Evolutionary conservation across 2,888 invertebrate genomes (phyloP).

Genomic region (Apamea crenata): DNA sequence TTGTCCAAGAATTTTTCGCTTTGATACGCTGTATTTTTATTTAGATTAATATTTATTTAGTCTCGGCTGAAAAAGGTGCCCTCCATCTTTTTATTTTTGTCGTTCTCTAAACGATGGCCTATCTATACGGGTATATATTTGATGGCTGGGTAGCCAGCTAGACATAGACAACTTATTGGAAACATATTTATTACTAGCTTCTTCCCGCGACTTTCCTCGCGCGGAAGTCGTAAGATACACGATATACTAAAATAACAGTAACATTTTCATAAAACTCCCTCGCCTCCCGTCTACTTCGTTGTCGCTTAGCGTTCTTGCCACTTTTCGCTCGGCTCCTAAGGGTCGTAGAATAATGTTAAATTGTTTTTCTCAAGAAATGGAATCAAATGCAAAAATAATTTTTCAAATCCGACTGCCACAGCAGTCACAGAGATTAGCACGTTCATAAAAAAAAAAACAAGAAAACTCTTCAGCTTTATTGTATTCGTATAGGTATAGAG

Average conservation of each 20-base stretch:
- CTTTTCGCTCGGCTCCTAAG: background rate
- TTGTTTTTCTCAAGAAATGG: background rate
- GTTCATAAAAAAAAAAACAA: background rate
- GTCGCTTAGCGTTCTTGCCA: background rate
- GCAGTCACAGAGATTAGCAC: background rate
- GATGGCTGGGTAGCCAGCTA: background rate
- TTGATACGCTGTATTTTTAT: constrained; percentile 23
- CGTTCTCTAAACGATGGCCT: constrained; percentile 4
- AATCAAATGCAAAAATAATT: background rate
- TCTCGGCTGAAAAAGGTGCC: background rate
- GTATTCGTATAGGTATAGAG: background rate
- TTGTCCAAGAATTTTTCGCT: constrained; percentile 27
- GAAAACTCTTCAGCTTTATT: background rate
- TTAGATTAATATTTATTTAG: constrained; percentile 28
- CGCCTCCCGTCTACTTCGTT: background rate
- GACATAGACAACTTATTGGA: background rate
- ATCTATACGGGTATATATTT: background rate
- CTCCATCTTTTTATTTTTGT: constrained; percentile 35
- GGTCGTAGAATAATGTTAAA: background rate
- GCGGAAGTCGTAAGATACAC: background rate
- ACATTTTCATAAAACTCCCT: background rate
- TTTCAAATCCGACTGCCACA: background rate
- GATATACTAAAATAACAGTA: background rate
- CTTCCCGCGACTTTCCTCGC: background rate
- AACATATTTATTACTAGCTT: background rate